Base-by-base conservation (phyloP, 1,140 invertebrate species). In the Magallana ariakensis region DNA sequence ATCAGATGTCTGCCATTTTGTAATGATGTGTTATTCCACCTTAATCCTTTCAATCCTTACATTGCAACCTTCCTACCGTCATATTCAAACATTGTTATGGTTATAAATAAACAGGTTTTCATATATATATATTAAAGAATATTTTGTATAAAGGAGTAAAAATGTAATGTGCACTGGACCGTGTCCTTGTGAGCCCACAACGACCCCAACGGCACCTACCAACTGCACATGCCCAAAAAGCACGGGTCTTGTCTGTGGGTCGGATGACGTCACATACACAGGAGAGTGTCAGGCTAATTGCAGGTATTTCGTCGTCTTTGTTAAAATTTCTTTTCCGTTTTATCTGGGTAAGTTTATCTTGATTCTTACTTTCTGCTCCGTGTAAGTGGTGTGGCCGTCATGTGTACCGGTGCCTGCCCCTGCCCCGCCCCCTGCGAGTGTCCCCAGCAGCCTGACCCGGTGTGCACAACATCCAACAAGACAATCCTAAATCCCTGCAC, bases 221-320 rank as follows among this genome's bases (percentile, higher is more conserved):
- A 54, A 58, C 46, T 62, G 81, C 46, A 33, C 8, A 15, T 87
- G 85, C 55, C 80, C 85, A 11, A 33, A 56, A 22, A 33, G 15
- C 26, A 55, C 19, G 0, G 26, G n/a, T 22, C 85, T 81, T 55
- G 85, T 87, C 22, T 87, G 85, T 83, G 85, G 85, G 7, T 58
- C 54, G 60, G 81, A 87, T 83, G 80, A 81, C 10, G 54, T 66
- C n/a, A 62, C 56, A 19, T 87, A 87, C 16, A 60, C 26, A 53
- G 82, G 53, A 46, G 57, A 33, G 7, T 87, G 85, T 19, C n/a
- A 16, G 15, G 85, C 85, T 9, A 83, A 55, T 11, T 87, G 85
- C 26, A 19, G 60, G 85, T 87, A 75, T 75, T 62, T 80, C 4
- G 15, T 16, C 33, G 33, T 33, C 33, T n/a, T n/a, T n/a, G 33